phyloP scores from a whole-genome alignment of 2,797 vertebrate genomes.

The Mustela erminea region DNA sequence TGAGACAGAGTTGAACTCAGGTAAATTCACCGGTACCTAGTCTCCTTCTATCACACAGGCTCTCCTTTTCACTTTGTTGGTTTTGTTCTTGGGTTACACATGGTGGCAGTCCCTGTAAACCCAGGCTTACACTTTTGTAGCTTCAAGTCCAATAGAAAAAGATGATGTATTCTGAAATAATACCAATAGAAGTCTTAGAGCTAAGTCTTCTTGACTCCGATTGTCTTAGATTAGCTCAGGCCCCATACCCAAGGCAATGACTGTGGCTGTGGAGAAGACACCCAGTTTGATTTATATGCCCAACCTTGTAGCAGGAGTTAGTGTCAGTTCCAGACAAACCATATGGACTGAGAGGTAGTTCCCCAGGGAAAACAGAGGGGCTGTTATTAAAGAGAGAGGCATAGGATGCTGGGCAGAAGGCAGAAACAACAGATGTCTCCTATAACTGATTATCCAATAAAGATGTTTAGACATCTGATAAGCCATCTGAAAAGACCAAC shows the following conservation, averaged over 20 bases:
- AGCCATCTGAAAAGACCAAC: constrained; percentile 49
- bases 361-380: not conserved
- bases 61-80: not conserved
- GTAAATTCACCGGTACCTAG: not conserved
- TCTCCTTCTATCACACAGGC: not conserved
- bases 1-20: not conserved
- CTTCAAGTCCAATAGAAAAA: constrained; percentile 38
- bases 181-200: not conserved
- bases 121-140: not conserved
- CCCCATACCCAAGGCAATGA: not conserved
- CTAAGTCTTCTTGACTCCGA: constrained; percentile 33
- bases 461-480: constrained; percentile 62
- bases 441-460: constrained; percentile 53
- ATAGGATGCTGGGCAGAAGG: constrained; percentile 6
- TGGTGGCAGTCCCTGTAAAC: not conserved
- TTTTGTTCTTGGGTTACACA: constrained; percentile 11
- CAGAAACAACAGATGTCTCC: constrained; percentile 58
- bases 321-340: not conserved
- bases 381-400: constrained; percentile 17
- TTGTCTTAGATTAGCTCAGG: not conserved
- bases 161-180: constrained; percentile 31
- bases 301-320: not conserved
- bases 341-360: not conserved
- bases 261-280: not conserved
- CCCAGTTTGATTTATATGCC: not conserved